Evolutionary conservation across 1,140 invertebrate species (phyloP).

Genomic region (Brachionus manjavacas): DNA sequence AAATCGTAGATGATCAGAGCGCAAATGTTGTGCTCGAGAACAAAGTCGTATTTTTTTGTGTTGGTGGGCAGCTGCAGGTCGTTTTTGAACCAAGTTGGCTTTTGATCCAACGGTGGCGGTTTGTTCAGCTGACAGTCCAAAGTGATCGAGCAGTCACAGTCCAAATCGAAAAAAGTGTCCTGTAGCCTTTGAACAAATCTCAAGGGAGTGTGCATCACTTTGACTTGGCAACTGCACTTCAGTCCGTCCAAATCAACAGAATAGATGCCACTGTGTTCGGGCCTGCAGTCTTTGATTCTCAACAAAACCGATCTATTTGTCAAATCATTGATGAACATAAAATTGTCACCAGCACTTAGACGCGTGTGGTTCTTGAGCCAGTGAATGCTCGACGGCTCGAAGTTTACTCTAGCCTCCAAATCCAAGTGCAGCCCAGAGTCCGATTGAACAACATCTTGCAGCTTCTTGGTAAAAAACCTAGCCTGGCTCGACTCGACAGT

Average conservation of each 20-base stretch:
- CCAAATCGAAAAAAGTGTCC: conserved; percentile 7
- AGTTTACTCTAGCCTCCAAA: conserved; percentile 32
- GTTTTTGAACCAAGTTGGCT: conserved; percentile 37
- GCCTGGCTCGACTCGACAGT: neutral
- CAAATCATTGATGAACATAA: neutral
- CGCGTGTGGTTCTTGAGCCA: conserved; percentile 16
- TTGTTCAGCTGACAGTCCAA: conserved; percentile 25
- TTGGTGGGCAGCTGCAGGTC: neutral
- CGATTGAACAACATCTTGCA: neutral
- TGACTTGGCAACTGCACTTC: neutral
- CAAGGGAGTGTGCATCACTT: neutral
- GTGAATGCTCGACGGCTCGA: neutral
- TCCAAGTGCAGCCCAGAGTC: conserved; percentile 17
- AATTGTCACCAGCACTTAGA: neutral
- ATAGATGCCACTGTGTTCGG: neutral
- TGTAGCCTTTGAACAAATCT: conserved; percentile 25
- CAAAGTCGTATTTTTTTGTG: conserved; percentile 31
- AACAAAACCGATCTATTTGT: neutral
- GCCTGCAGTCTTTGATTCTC: conserved; percentile 1
- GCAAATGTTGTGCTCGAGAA: conserved; percentile 24
- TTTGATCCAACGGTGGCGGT: neutral
- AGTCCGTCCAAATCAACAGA: conserved; percentile 27
- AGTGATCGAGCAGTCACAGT: neutral
- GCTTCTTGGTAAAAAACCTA: conserved; percentile 26
- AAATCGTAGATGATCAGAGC: conserved; percentile 42